Conservation (phyloP, 2,113 vertebrate species). For the Hemiscyllium ocellatum region DNA sequence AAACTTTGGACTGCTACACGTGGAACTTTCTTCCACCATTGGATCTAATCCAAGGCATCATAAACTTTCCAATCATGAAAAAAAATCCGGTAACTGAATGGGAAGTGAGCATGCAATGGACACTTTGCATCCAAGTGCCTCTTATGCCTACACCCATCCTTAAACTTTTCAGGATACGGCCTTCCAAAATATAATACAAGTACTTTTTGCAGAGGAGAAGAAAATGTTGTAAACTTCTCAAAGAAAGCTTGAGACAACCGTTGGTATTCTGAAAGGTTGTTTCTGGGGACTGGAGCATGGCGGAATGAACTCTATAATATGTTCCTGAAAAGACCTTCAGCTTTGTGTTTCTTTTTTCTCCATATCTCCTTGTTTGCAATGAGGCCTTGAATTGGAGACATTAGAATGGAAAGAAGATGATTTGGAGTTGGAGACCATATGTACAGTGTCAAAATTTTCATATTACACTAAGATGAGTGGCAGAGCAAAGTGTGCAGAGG, state of each 20-base stretch:
- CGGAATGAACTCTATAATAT: not conserved
- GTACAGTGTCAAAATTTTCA: too few species aligned
- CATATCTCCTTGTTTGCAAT: not conserved
- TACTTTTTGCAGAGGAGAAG: not conserved
- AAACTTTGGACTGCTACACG: not conserved
- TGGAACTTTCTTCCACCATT: not conserved
- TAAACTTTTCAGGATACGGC: not conserved
- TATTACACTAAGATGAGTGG: too few species aligned
- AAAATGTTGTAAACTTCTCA: not conserved
- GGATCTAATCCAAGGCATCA: not conserved
- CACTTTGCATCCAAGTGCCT: not conserved
- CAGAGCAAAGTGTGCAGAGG: too few species aligned
- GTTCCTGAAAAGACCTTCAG: not conserved
- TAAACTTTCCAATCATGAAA: not conserved
- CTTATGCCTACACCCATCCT: not conserved
- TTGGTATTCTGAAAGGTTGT: not conserved
- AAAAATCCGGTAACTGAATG: not conserved
- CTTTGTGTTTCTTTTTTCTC: not conserved
- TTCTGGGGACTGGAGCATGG: not conserved
- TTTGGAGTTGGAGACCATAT: too few species aligned
- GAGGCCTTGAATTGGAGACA: not conserved
- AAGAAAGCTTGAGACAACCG: not conserved
- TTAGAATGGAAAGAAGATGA: not conserved
- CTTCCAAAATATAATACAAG: not conserved
- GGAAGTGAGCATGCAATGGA: not conserved